phyloP scores from a whole-genome alignment of 1,140 invertebrate species.

The Euborellia annulipes region DNA sequence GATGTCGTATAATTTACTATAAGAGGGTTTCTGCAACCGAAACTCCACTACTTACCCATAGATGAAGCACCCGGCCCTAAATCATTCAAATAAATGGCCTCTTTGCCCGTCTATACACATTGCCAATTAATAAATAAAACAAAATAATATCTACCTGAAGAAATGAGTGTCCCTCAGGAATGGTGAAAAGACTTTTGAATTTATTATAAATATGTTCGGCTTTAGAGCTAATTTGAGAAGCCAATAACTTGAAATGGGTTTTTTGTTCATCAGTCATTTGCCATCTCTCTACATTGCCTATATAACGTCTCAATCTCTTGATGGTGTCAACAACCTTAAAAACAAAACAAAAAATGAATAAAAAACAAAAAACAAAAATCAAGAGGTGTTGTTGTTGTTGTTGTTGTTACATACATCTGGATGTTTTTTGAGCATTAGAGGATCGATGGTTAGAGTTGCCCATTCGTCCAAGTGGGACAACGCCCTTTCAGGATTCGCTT shows the following conservation, averaged over 20 bases:
- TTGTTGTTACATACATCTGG: slow-evolving; percentile 59
- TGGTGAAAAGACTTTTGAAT: too few relatives aligned
- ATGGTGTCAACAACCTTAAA: slow-evolving; percentile 25
- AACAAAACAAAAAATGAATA: not conserved
- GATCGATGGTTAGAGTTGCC: slow-evolving; percentile 45
- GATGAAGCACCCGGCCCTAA: too few relatives aligned
- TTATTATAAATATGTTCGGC: too few relatives aligned
- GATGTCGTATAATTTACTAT: too few relatives aligned
- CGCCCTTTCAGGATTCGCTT: slow-evolving; percentile 45
- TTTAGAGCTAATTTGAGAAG: too few relatives aligned
- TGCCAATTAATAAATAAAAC: too few relatives aligned
- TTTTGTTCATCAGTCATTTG: slow-evolving; percentile 40
- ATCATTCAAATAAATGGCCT: too few relatives aligned
- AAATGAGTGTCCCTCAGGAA: too few relatives aligned
- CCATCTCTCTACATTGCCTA: slow-evolving; percentile 58
- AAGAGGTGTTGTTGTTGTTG: slow-evolving; percentile 21
- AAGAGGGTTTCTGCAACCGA: too few relatives aligned
- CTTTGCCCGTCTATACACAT: too few relatives aligned
- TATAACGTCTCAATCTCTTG: slow-evolving; percentile 48
- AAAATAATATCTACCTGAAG: too few relatives aligned
- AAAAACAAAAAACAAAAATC: not conserved
- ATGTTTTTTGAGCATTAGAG: slow-evolving; percentile 72
- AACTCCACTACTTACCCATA: too few relatives aligned
- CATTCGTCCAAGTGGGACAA: slow-evolving; percentile 42
- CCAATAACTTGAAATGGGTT: not conserved